Conservation (phyloP, 1,140 invertebrate genomes). For the Ylistrum balloti region DNA sequence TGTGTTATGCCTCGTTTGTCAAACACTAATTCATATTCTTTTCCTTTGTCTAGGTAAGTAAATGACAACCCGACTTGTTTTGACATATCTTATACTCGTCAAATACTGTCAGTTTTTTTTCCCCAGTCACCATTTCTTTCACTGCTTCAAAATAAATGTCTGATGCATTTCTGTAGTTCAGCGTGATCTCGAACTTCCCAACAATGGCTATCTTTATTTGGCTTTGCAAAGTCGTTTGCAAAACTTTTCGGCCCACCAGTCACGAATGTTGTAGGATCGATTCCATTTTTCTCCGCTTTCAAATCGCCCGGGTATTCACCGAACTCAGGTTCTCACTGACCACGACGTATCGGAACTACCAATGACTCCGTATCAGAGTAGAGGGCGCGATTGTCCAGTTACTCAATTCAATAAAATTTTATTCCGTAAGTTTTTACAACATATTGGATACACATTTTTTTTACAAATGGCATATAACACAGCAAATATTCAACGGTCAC, state of each 20-base stretch:
- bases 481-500: no score
- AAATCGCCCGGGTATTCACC: constrained; percentile 54
- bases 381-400: constrained; percentile 73
- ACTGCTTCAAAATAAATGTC: constrained; percentile 52
- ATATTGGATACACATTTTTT: no score
- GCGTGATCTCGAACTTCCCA: constrained; percentile 51
- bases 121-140: no score
- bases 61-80: constrained; percentile 18
- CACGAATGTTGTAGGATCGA: constrained; percentile 53
- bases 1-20: background rate
- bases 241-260: constrained; percentile 63
- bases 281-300: constrained; percentile 53
- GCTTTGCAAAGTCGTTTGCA: constrained; percentile 31
- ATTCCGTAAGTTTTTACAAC: no score
- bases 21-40: constrained; percentile 49
- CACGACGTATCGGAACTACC: constrained; percentile 68
- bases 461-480: no score
- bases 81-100: constrained; percentile 21
- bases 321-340: constrained; percentile 45
- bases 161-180: constrained; percentile 48
- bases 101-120: background rate
- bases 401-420: no score
- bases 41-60: background rate
- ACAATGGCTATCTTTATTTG: background rate
- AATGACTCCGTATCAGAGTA: constrained; percentile 82